phyloP scores from a whole-genome alignment of 2,888 invertebrate species.

The Hyposoter dolosus region DNA sequence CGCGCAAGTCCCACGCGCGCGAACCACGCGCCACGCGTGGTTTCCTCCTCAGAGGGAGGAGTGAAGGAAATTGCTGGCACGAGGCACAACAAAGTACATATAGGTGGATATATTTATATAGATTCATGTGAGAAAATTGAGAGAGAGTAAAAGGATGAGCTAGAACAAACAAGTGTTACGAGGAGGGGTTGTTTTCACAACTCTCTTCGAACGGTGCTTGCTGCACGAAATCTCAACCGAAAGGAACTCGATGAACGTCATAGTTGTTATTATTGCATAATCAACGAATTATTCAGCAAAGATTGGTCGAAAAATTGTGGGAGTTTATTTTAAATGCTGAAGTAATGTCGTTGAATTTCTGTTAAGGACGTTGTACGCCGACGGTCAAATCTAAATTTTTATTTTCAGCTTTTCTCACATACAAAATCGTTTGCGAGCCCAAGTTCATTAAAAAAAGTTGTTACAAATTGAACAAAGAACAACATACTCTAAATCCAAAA shows the following conservation, averaged over 20 bases:
- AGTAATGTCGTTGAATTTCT: background rate
- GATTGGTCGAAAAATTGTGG: background rate
- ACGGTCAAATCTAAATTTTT: too few species aligned
- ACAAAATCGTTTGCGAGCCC: too few species aligned
- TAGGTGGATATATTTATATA: background rate
- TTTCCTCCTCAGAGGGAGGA: conserved; percentile 51
- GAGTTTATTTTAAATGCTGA: background rate
- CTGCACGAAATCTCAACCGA: background rate
- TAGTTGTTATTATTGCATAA: background rate
- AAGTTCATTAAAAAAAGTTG: too few species aligned
- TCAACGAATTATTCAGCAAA: background rate
- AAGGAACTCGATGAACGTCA: background rate
- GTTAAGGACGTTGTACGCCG: too few species aligned
- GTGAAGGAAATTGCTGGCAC: conserved; percentile 42
- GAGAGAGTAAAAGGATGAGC: conserved; percentile 2
- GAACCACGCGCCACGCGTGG: conserved; percentile 77
- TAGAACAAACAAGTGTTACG: background rate
- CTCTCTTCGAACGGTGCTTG: background rate
- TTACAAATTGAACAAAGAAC: too few species aligned
- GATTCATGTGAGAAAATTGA: conserved; percentile 11
- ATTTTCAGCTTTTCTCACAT: too few species aligned
- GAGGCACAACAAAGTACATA: conserved; percentile 29
- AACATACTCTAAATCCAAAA: too few species aligned
- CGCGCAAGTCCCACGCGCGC: conserved; percentile 73
- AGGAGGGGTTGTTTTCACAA: background rate